Conservation (phyloP, 2,113 vertebrate species). For the Sitta europaea region DNA sequence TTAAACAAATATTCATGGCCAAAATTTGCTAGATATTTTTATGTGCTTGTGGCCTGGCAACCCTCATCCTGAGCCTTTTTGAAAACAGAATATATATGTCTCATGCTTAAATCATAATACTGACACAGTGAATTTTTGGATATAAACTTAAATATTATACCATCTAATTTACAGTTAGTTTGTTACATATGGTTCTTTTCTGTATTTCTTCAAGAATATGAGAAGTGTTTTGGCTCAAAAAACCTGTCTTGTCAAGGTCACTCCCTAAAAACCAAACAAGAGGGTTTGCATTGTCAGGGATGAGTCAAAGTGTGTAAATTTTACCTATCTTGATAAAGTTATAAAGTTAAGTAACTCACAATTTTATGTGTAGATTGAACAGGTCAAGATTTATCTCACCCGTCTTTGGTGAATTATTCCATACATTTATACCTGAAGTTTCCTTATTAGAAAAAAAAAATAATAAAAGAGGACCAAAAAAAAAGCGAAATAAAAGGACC, state of each 20-base stretch:
- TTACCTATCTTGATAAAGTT: background rate
- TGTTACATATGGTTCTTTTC: background rate
- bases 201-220: background rate
- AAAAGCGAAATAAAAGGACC: background rate
- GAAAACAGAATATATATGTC: background rate
- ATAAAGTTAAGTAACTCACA: background rate
- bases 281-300: background rate
- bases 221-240: background rate
- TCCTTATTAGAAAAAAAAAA: background rate
- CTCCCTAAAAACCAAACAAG: background rate
- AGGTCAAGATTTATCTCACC: background rate
- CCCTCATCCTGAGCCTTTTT: background rate
- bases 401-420: background rate
- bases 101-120: background rate
- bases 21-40: background rate
- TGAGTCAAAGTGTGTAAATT: background rate
- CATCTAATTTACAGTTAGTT: background rate
- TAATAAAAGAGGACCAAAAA: background rate
- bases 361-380: background rate
- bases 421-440: background rate
- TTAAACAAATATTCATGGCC: background rate
- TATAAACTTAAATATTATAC: background rate
- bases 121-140: background rate
- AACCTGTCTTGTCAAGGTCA: background rate
- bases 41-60: background rate